Base-by-base conservation (phyloP, 2,888 invertebrate genomes). In the Andricus quercusramuli region DNA sequence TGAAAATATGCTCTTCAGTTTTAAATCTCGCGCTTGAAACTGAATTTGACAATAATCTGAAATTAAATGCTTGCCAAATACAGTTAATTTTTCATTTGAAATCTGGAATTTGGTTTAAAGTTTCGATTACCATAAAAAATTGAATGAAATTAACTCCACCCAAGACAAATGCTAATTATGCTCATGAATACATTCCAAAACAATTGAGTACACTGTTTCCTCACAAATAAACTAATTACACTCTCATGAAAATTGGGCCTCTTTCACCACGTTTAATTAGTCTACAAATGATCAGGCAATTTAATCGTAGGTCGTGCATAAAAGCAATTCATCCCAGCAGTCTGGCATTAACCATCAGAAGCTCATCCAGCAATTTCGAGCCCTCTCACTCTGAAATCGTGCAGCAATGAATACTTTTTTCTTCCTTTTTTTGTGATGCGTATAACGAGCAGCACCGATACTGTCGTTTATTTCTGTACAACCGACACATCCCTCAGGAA, bases 401-500 rank as follows among this genome's bases (percentile, higher is more conserved):
- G 41, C 77, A 64, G 77, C 77, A 62, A 65, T 77, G 77, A 64
- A 77, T 64, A 64, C 65, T 78, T 68, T 81, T 80, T 83, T 81
- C 68, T 68, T 80, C 74, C 37, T 59, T 77, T 66, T 84, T 80
- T 82, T 77, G 32, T 68, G 44, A 59, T 70, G 79, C 81, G 79
- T 81, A 70, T 78, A 82, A 79, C 81, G 79, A 78, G 80, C 78
- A 79, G 79, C 83, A 80, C 83, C 82, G 83, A 83, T 83, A 82
- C 70, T 29, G 79, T 81, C 80, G 80, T 83, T 84, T 82, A 81
- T 83, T 83, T 84, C 80, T 80, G 78, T 79, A 70, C 79, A 81
- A 76, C 79, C 80, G 81, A 82, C 84, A 84, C 83, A 84, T 83
- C 83, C 84, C 84, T 81, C 79, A 78, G 82, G 62, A 84, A 83